These are phyloP conservation scores for Archaeoteleia sp. DNA, from an alignment of 2,888 invertebrate genomes.

Conservation along the genomic window DNA sequence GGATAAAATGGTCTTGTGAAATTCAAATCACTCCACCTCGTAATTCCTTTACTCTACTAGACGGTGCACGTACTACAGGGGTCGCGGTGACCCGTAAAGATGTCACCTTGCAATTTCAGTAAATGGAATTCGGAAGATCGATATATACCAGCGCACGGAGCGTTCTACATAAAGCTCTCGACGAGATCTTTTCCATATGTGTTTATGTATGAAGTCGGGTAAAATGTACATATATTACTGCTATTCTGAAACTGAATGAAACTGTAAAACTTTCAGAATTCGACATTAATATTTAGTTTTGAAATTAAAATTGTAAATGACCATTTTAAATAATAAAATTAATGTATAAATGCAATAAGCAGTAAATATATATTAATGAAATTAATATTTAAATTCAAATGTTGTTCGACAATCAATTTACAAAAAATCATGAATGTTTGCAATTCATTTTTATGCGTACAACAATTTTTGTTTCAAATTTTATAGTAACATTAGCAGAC, in stretches of 20 bases:
- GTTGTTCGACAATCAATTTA: too few species aligned
- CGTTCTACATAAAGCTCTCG: constrained; percentile 25
- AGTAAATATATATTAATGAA: too few species aligned
- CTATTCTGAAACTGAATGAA: constrained; percentile 19
- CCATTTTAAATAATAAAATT: too few species aligned
- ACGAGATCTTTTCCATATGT: constrained; percentile 16
- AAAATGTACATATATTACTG: constrained; percentile 8
- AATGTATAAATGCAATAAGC: too few species aligned
- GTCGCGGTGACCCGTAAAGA: constrained; percentile 48
- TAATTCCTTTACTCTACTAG: constrained; percentile 32
- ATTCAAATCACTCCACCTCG: constrained; percentile 29
- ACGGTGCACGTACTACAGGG: constrained; percentile 19
- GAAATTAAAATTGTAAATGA: too few species aligned
- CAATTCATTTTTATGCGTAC: too few species aligned
- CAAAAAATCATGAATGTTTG: too few species aligned
- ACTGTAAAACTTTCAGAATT: constrained; percentile 29
- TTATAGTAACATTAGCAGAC: too few species aligned
- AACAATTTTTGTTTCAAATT: too few species aligned
- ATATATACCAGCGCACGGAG: constrained; percentile 36
- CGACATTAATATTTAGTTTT: neutral
- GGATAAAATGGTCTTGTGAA: constrained; percentile 21
- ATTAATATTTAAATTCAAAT: too few species aligned
- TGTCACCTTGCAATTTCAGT: constrained; percentile 49
- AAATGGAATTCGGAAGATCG: constrained; percentile 51
- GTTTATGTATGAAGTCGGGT: constrained; percentile 33